Evolutionary conservation across 2,113 vertebrate species (phyloP), one percentile per base, ranked within the genome.

Genomic region (Todiramphus chloris): DNA sequence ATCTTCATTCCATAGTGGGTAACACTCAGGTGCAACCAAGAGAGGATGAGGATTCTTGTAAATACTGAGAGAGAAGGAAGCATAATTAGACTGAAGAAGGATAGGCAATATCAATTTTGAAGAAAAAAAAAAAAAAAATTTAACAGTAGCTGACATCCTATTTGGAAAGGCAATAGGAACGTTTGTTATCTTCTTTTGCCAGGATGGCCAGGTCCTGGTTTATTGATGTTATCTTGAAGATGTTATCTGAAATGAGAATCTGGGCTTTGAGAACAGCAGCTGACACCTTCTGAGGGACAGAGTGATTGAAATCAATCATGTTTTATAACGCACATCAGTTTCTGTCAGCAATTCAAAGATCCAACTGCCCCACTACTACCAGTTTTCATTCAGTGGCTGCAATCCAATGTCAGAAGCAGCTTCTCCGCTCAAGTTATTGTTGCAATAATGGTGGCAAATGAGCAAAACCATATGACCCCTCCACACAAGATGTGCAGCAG

Each of bases 191-290:
- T 95, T 94, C 46, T 94, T 89, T 83, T 93, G 89, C 70, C 83
- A 85, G 87, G 68, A 69, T 51, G n/a, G 56, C 68, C 59, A 37
- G 73, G 55, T 93, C 68, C 72, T 69, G n/a, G 63, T 95, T 90
- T 94, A 96, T 87, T 89, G 89, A 94, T 94, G 84, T 87, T 94
- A 95, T 94, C 95, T 67, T 94, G 66, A 94, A 88, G 66, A 64
- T 90, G 70, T 44, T 95, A 70, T 83, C 87, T 94, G 78, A 96
- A 97, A 77, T 90, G 62, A 94, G 89, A 95, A 87, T 93, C 75
- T 70, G 48, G 31, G 51, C 56, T 97, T 93, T 76, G 28, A 84
- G 53, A 97, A 58, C 35, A 77, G 60, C 51, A 10, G 16, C 12
- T 90, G 83, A 76, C 5, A 6, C 37, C 21, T 93, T 96, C 76